Evolutionary conservation across 2,797 vertebrate species (phyloP), one percentile per base, ranked within the genome.

Genomic region (Anguilla anguilla): DNA sequence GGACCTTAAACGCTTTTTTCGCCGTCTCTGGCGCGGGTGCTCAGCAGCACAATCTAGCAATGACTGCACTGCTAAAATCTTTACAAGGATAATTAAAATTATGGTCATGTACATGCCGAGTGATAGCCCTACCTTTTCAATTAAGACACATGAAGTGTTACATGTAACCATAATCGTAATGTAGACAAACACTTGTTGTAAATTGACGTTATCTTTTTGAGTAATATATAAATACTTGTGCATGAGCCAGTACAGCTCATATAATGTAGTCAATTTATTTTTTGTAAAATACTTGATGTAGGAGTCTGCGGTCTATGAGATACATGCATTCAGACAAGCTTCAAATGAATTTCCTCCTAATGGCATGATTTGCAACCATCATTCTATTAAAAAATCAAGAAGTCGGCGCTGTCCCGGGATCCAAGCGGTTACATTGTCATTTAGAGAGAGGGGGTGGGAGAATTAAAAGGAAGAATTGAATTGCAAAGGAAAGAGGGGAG

Each of bases 401-500:
- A 91, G 89, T 83, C 92, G 92, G 87, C 90, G 91, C 86, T 87
- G 87, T 43, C 81, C 88, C 77, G 31, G 39, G 55, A 91, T 89
- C 92, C 90, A 91, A 94, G 92, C 89, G 88, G 89, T 87, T 87
- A 89, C 86, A 90, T 91, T 94, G 92, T 95, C 87, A 91, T 93
- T 82, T 87, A 79, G 83, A 88, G 79, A 49, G 39, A 85, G 88
- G 82, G 87, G 86, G 82, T 39, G 46, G 91, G 93, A 92, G 91
- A 94, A 93, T 94, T 90, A 93, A 91, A 89, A 91, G 92, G 87
- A 90, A 91, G 93, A 89, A 92, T 87, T 90, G 88, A 93, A 94
- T 93, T 92, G 90, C 88, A 88, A 89, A 92, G 88, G 86, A 53
- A 89, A 82, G 79, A 89, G 86, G 86, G 84, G 85, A 92, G 87